These are phyloP conservation scores for Carcina quercana DNA, from an alignment of 2,888 invertebrate species.

Conservation along the genomic window DNA sequence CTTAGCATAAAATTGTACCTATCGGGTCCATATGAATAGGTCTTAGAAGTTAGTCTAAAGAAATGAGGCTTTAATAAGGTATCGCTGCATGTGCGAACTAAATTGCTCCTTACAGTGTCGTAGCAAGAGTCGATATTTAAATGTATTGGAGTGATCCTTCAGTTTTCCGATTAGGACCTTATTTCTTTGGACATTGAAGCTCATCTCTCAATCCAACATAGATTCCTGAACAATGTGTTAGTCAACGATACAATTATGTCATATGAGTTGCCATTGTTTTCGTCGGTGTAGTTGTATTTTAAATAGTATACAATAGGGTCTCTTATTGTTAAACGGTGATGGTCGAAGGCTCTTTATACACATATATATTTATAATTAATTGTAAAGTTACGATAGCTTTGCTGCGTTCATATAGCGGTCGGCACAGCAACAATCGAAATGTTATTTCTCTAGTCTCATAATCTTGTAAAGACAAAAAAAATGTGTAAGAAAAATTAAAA, in stretches of 20 bases:
- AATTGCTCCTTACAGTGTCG: no score
- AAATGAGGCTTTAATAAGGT: no score
- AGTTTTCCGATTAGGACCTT: no score
- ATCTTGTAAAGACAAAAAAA: conserved; percentile 67
- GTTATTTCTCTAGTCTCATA: conserved; percentile 70
- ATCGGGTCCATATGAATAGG: no score
- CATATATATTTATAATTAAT: conserved; percentile 32
- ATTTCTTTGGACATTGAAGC: no score
- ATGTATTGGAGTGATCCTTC: no score
- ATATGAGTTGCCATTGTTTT: conserved; percentile 69
- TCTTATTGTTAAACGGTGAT: conserved; percentile 37
- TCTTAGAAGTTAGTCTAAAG: no score
- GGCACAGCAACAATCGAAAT: conserved; percentile 47
- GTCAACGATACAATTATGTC: conserved; percentile 54
- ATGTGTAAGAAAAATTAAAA: conserved; percentile 57
- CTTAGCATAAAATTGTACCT: no score
- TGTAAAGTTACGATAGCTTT: conserved; percentile 36
- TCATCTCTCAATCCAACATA: conserved; percentile 22
- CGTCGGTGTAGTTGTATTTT: conserved; percentile 43
- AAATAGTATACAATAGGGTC: no score
- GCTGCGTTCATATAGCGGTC: conserved; percentile 29
- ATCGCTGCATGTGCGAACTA: no score
- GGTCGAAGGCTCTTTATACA: conserved; percentile 25
- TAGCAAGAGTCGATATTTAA: no score
- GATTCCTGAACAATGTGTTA: conserved; percentile 54